Conservation (phyloP, 2,888 invertebrate genomes). For the Pseudeuparius sepicola region DNA sequence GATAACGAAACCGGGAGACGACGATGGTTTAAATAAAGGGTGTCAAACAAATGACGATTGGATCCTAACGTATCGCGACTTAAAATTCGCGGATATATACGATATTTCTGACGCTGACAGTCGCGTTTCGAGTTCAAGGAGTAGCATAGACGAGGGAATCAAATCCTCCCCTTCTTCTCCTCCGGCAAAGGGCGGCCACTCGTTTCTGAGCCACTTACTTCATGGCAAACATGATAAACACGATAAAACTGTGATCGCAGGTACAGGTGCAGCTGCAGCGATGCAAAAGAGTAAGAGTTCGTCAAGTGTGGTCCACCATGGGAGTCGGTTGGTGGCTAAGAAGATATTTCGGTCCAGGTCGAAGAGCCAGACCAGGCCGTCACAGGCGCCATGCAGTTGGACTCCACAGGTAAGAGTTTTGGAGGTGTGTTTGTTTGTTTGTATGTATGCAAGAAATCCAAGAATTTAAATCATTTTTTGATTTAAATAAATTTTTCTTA, state of each 20-base stretch:
- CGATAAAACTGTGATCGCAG: conserved; percentile 28
- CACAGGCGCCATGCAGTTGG: conserved; percentile 57
- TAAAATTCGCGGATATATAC: conserved; percentile 38
- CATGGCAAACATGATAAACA: conserved; percentile 43
- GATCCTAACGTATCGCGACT: conserved; percentile 50
- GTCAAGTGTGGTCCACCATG: conserved; percentile 72
- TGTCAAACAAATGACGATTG: conserved; percentile 71
- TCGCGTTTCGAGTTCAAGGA: conserved; percentile 44
- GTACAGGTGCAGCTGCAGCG: conserved; percentile 50
- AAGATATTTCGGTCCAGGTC: conserved; percentile 78
- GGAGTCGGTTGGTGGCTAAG: conserved; percentile 63
- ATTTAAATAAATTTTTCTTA: too few species aligned
- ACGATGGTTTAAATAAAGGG: conserved; percentile 66
- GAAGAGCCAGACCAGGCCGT: conserved; percentile 64
- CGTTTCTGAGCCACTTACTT: conserved; percentile 53
- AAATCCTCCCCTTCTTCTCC: conserved; percentile 39
- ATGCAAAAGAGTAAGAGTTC: conserved; percentile 90
- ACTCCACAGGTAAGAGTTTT: conserved; percentile 65
- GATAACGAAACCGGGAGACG: conserved; percentile 65
- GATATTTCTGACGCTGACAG: conserved; percentile 36
- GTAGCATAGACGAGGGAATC: conserved; percentile 41
- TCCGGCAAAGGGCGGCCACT: conserved; percentile 44
- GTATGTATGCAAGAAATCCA: too few species aligned
- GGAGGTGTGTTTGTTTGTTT: too few species aligned
- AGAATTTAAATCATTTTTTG: too few species aligned